A percentile compares a stretch with the other conserved stretches of the same genome.
These are phyloP conservation scores for Meteorus colon DNA, from an alignment of 2,888 invertebrate genomes.

Conservation along the genomic window DNA sequence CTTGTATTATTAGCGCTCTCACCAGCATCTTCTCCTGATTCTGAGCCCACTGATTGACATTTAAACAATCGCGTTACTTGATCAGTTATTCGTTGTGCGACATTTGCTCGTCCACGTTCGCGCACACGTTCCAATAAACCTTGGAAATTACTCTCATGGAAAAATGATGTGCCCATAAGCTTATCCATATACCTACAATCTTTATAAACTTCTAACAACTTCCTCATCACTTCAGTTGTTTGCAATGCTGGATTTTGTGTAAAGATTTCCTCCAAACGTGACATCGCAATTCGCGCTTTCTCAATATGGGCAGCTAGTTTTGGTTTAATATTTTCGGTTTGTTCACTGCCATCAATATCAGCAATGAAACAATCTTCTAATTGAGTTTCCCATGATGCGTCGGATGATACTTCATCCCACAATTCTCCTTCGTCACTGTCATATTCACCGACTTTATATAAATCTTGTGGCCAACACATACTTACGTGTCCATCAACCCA, in stretches of 20 bases:
- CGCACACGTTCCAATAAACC: slow-evolving; percentile 84
- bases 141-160: slow-evolving; percentile 87
- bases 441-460: slow-evolving; percentile 86
- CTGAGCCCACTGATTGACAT: slow-evolving; percentile 65
- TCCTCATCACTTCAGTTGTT: slow-evolving; percentile 85
- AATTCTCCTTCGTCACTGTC: slow-evolving; percentile 86
- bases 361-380: slow-evolving; percentile 77
- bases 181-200: slow-evolving; percentile 91
- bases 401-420: slow-evolving; percentile 82
- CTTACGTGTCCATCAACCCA: slow-evolving; percentile 92
- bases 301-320: slow-evolving; percentile 85
- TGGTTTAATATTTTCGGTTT: slow-evolving; percentile 73
- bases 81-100: slow-evolving; percentile 83
- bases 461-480: slow-evolving; percentile 94
- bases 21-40: slow-evolving; percentile 48
- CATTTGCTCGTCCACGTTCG: slow-evolving; percentile 81
- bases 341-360: slow-evolving; percentile 73
- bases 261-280: slow-evolving; percentile 85
- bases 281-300: slow-evolving; percentile 84
- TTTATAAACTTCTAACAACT: slow-evolving; percentile 87
- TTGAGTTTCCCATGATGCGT: slow-evolving; percentile 91
- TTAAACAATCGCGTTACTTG: slow-evolving; percentile 76
- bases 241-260: slow-evolving; percentile 84
- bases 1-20: slow-evolving; percentile 55
- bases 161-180: slow-evolving; percentile 88